These are phyloP conservation scores for Anolis apletophallus DNA, from an alignment of 2,797 vertebrate species.

Conservation along the genomic window DNA sequence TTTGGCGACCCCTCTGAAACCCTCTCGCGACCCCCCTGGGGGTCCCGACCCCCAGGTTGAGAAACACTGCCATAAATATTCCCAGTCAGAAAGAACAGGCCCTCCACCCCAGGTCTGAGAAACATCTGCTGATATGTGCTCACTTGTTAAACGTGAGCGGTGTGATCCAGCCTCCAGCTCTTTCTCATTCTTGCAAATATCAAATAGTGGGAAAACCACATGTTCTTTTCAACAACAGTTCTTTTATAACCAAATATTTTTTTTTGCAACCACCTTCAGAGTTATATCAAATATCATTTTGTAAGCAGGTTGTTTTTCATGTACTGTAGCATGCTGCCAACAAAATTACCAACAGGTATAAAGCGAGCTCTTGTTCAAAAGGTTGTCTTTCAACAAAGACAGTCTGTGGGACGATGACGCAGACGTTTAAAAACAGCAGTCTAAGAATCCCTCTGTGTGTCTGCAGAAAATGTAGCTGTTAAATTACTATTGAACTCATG, in stretches of 20 bases:
- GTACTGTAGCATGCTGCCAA: constrained; percentile 26
- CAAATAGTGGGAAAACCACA: constrained; percentile 14
- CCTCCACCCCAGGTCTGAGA: no score
- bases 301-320: constrained; percentile 22
- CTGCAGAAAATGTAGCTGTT: not conserved
- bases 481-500: not conserved
- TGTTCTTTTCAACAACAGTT: constrained; percentile 21
- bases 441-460: not conserved
- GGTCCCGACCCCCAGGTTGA: no score
- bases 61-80: no score
- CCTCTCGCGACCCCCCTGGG: no score
- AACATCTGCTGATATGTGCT: not conserved
- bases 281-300: constrained; percentile 28
- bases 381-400: constrained; percentile 22
- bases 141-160: not conserved
- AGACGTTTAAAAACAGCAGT: constrained; percentile 29
- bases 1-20: no score
- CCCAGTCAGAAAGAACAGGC: no score
- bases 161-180: not conserved
- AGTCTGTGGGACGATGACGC: not conserved
- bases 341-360: constrained; percentile 13
- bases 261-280: not conserved
- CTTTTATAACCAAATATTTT: constrained; percentile 35
- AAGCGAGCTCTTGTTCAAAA: not conserved
- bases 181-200: not conserved